These are phyloP conservation scores for Notolabrus celidotus DNA, from an alignment of 2,797 vertebrate genomes.

Conservation along the genomic window DNA sequence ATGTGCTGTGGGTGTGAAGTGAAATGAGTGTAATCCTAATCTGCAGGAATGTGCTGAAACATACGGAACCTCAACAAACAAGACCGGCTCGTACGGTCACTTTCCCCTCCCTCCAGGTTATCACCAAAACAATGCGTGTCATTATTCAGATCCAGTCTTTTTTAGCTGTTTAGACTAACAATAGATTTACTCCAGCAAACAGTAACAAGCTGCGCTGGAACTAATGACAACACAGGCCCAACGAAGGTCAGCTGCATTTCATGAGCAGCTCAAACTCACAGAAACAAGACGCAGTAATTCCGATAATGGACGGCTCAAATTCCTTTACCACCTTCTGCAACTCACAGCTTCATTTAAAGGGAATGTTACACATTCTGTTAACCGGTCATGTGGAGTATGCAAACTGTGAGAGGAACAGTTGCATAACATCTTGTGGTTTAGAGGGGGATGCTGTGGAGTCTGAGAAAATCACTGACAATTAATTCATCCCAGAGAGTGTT, in stretches of 20 bases:
- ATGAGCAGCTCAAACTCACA: neutral
- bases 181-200: neutral
- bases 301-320: neutral
- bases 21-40: conserved; percentile 1
- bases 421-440: neutral
- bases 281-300: neutral
- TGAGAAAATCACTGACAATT: neutral
- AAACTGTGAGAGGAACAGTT: neutral
- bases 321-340: fast-evolving
- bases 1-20: conserved; percentile 22
- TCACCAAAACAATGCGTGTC: neutral
- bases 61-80: conserved; percentile 37
- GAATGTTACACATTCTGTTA: neutral
- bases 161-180: neutral
- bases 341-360: neutral
- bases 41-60: conserved; percentile 55
- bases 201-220: neutral
- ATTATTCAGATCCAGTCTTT: neutral
- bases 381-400: neutral
- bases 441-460: neutral
- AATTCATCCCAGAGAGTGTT: neutral
- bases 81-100: conserved; percentile 40
- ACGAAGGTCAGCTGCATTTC: neutral
- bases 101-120: conserved; percentile 6
- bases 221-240: neutral